Conservation (phyloP, 2,888 invertebrate genomes). For the Cantharis rufa region DNA sequence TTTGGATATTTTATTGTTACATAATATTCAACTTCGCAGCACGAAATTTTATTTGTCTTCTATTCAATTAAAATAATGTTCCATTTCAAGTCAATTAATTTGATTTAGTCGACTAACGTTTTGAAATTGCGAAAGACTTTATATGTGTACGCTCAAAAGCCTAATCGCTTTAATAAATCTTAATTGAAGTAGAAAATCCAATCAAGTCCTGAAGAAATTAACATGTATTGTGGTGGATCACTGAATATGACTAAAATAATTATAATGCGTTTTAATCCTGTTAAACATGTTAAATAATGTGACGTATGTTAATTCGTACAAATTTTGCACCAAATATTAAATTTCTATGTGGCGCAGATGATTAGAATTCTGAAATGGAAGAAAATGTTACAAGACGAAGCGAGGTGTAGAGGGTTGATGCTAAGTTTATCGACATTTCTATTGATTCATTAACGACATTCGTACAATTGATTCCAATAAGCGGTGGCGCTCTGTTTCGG, state of each 20-base stretch:
- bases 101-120: not conserved
- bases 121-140: not conserved
- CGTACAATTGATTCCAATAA: slow-evolving; percentile 10
- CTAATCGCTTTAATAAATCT: not conserved
- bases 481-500: not conserved
- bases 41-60: not conserved
- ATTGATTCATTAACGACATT: slow-evolving; percentile 11
- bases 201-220: not conserved
- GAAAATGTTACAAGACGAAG: not conserved
- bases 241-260: not conserved
- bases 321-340: not conserved
- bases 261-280: not conserved
- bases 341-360: not conserved
- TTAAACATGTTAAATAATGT: not conserved
- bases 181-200: not conserved
- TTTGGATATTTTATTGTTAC: not conserved
- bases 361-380: not conserved
- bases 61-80: not conserved
- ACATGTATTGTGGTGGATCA: not conserved
- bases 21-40: not conserved
- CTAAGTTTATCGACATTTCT: not conserved
- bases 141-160: not conserved
- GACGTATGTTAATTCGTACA: not conserved
- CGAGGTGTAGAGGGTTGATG: not conserved
- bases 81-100: not conserved